phyloP scores from a whole-genome alignment of 1,140 invertebrate genomes.

The Polypedilum vanderplanki region DNA sequence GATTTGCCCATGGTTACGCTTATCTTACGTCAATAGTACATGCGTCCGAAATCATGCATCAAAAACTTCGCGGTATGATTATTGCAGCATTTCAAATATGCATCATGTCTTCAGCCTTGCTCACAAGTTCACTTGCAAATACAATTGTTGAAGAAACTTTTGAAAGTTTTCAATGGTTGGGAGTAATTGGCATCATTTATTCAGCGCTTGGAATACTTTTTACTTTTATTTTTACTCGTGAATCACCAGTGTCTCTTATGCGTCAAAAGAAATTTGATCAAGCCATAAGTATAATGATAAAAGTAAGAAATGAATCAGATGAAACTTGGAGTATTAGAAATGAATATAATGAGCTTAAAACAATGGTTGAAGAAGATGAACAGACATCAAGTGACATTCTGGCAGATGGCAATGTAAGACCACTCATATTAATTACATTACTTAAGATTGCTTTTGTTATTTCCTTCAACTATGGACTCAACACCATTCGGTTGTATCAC shows the following conservation, averaged over 20 bases:
- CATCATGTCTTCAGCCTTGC: background rate
- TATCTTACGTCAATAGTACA: background rate
- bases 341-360: constrained; percentile 7
- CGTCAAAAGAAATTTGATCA: background rate
- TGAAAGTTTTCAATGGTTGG: background rate
- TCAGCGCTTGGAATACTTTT: background rate
- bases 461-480: background rate
- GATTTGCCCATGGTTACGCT: background rate
- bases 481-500: background rate
- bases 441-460: background rate
- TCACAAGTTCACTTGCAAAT: background rate
- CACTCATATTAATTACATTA: background rate
- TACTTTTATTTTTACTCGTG: background rate
- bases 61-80: constrained; percentile 16
- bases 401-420: background rate
- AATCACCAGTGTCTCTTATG: background rate
- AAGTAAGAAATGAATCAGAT: background rate
- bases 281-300: background rate
- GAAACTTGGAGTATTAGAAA: constrained; percentile 8
- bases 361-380: constrained; percentile 25
- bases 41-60: background rate
- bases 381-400: background rate
- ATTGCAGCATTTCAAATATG: background rate
- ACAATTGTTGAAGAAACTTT: background rate
- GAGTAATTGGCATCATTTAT: background rate